Conservation (phyloP, 2,797 vertebrate species). For the Xenentodon cancila region DNA sequence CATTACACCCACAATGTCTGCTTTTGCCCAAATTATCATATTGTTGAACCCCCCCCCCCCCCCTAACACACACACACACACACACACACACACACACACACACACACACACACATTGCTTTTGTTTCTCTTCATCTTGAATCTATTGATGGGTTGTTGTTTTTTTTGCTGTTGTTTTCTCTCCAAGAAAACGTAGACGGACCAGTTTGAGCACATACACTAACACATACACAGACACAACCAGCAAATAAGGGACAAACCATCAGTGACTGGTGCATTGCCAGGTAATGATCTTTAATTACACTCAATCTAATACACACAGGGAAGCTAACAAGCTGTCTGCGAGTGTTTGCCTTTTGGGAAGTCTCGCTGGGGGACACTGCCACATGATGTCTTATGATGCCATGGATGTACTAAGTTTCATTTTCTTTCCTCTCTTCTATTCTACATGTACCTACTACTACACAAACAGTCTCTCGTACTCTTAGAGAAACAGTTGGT, state of each 20-base stretch:
- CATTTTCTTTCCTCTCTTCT: slow-evolving; percentile 2
- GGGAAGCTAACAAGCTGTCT: slow-evolving; percentile 61
- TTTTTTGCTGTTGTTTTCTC: slow-evolving; percentile 26
- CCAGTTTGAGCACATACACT: slow-evolving; percentile 10
- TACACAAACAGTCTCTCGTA: not conserved
- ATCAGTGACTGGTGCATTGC: slow-evolving; percentile 62
- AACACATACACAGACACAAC: slow-evolving; percentile 22
- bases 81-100: too few relatives aligned
- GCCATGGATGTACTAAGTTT: too few relatives aligned
- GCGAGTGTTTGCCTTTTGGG: slow-evolving; percentile 42
- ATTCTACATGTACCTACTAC: slow-evolving; percentile 1
- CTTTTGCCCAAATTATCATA: slow-evolving; percentile 47
- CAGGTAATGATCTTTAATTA: slow-evolving; percentile 77
- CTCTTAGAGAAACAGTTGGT: slow-evolving; percentile 1
- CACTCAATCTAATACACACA: slow-evolving; percentile 56
- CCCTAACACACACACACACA: too few relatives aligned
- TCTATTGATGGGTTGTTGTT: slow-evolving; percentile 14
- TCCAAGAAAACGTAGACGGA: slow-evolving; percentile 20
- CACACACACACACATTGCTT: too few relatives aligned
- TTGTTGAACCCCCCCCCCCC: not conserved
- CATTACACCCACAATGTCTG: slow-evolving; percentile 25
- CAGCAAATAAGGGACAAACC: slow-evolving; percentile 53
- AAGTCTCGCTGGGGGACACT: slow-evolving; percentile 32
- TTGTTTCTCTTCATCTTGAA: slow-evolving; percentile 33
- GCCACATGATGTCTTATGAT: slow-evolving; percentile 10